Percentiles rank a stretch among this genome's conserved stretches.
These are phyloP conservation scores for Erithacus rubecula DNA, from an alignment of 2,797 vertebrate species.

Conservation along the genomic window DNA sequence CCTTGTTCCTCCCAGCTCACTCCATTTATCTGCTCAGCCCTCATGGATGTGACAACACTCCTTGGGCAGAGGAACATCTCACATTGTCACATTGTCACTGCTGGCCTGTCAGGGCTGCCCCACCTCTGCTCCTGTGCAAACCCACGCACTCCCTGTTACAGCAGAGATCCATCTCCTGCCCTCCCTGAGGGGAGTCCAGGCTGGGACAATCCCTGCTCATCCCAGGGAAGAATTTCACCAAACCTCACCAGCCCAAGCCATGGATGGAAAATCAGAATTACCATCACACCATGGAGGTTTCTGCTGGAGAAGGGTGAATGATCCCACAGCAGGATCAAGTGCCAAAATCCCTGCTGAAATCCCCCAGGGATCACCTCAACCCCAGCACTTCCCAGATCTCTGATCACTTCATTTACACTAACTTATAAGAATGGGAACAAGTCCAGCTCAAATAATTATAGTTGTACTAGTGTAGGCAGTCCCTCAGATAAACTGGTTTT, in stretches of 20 bases:
- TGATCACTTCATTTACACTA: constrained; percentile 22
- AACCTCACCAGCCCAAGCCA: background rate
- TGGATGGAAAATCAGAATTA: background rate
- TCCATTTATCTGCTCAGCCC: background rate
- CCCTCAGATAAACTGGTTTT: constrained; percentile 21
- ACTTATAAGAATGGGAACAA: background rate
- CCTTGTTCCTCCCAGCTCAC: background rate
- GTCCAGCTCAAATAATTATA: background rate
- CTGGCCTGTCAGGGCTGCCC: background rate
- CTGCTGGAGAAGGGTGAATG: background rate
- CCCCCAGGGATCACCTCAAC: background rate
- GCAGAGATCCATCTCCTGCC: background rate
- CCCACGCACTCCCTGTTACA: background rate
- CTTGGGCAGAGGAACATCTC: background rate
- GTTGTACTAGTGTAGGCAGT: background rate
- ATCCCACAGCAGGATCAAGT: background rate
- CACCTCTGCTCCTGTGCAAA: background rate
- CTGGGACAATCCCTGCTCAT: background rate
- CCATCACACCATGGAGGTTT: rapidly evolving
- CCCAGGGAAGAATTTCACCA: background rate
- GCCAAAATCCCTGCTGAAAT: background rate
- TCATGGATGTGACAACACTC: background rate
- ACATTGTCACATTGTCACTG: background rate
- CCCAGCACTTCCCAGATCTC: background rate
- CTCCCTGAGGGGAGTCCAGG: background rate